Base-by-base conservation (phyloP, 2,888 invertebrate species). In the Agapetus fuscipes region DNA sequence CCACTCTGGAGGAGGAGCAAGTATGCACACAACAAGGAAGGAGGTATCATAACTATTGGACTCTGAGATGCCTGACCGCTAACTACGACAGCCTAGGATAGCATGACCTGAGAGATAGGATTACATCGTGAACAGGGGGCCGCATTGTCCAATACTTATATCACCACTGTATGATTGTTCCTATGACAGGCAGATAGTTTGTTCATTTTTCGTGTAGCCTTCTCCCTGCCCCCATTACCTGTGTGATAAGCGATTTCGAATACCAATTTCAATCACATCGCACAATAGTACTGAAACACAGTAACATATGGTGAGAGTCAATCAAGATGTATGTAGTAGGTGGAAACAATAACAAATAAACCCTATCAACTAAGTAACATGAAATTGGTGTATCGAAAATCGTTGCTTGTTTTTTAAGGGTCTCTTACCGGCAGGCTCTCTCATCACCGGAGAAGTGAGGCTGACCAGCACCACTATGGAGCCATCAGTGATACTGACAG, bases 381-480 rank as follows among this genome's bases (percentile, higher is more conserved):
- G 62, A 60, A 60, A 61, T 62, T 59, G 62, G 60, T 54, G 51
- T 45, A 57, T 56, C 58, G 58, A 57, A 50, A 49, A 54, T 56
- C 55, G 50, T 43, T 29, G 37, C 34, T 28, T 28, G 13, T 28
- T n/a, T 34, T 26, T 15, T 11, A 24, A 1, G 29, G 17, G 14
- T 14, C 7, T 50, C 60, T 66, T 55, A 77, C 77, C 78, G 49
- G 60, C 52, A 62, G 82, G 76, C 62, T 94, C 94, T 45, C 95
- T 78, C 78, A 95, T 83, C 37, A 93, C 73, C 31, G 94, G 93
- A 48, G 95, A 94, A 34, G 96, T 95, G 47, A 96, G 74, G 46
- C 88, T 85, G 46, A 96, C 86, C 49, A 83, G 81, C 49, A 95
- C 93, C 36, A 76, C 74, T 41, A 88, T 82, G 34, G 71, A 66